Base-by-base conservation (phyloP, 2,113 vertebrate genomes). In the Tachuris rubrigastra region DNA sequence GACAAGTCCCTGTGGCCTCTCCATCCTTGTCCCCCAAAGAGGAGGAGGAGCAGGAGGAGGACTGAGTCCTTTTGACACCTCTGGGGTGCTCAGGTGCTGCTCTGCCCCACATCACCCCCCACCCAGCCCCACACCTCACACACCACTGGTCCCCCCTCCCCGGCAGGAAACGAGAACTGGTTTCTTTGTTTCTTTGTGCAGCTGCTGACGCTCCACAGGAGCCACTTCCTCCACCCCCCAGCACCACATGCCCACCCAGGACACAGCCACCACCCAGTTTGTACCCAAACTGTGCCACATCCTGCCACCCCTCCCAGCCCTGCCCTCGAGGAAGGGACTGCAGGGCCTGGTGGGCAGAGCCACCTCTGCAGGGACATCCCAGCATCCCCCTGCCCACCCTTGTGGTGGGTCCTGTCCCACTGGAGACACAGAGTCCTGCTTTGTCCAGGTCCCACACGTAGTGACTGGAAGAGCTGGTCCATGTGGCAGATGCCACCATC, bases 211-310 rank as follows among this genome's bases (percentile, higher is more conserved):
- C n/a, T 73, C 41, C 85, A n/a, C 74, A 53, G n/a, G 50, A 85
- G 75, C 74, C 44, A 52, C 60, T 96, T 95, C 96, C 96, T 94
- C 35, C 60, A 46, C 49, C 68, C 68, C 31, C 33, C 4, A 0
- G 72, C 55, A 22, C 76, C 76, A 30, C n/a, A 11, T 69, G 73
- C 42, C 69, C 87, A 89, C 77, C 37, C 4, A 37, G 53, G 37
- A 33, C 0, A 6, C 35, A n/a, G 88, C 37, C 85, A 25, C 90
- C 83, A 50, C 93, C 94, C 94, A 53, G 56, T 65, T 67, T 82
- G 52, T 76, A 68, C 66, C 65, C 72, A 0, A 66, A 9, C 47
- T 1, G 11, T 39, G 90, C 92, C 94, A 94, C 95, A 97, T 97
- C 96, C 95, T 97, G 94, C 53, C 67, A 22, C 63, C 47, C 15